phyloP scores from a whole-genome alignment of 1,140 invertebrate species.

The Zaprionus kolodkinae region DNA sequence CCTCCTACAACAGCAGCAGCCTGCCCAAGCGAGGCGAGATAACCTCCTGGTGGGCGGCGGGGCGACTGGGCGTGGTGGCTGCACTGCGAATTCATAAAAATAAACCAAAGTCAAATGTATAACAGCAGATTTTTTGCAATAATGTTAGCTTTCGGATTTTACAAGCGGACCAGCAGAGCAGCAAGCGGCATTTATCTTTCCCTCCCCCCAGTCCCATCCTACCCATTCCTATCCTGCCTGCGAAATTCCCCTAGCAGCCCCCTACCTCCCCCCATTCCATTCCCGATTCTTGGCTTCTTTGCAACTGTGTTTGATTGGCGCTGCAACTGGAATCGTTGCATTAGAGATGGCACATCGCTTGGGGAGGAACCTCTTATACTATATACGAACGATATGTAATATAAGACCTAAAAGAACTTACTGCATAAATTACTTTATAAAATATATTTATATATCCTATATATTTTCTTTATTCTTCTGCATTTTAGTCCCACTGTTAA shows the following conservation, averaged over 20 bases:
- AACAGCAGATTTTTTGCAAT: conserved; percentile 73
- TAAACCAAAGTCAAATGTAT: conserved; percentile 70
- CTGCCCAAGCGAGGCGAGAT: conserved; percentile 1
- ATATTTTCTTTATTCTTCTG: background rate
- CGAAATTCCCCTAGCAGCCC: too few species aligned
- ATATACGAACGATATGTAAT: too few species aligned
- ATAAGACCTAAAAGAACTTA: too few species aligned
- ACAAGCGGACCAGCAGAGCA: conserved; percentile 53
- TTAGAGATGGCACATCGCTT: conserved; percentile 36
- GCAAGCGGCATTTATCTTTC: conserved; percentile 60
- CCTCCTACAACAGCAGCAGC: background rate
- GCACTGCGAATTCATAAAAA: conserved; percentile 55
- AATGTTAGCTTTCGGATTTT: conserved; percentile 73
- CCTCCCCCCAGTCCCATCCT: background rate
- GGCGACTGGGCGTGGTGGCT: conserved; percentile 4
- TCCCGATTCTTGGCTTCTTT: background rate
- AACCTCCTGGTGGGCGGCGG: background rate
- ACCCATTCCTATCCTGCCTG: background rate
- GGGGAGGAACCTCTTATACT: too few species aligned
- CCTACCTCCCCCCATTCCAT: background rate
- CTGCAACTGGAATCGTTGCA: conserved; percentile 29
- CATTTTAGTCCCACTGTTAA: too few species aligned
- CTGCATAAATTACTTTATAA: too few species aligned
- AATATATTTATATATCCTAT: too few species aligned
- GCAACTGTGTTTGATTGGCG: conserved; percentile 15